Conservation (phyloP, 30 jellyfish, hydroid and myxozoan genomes). For the Turritopsis dohrnii region DNA sequence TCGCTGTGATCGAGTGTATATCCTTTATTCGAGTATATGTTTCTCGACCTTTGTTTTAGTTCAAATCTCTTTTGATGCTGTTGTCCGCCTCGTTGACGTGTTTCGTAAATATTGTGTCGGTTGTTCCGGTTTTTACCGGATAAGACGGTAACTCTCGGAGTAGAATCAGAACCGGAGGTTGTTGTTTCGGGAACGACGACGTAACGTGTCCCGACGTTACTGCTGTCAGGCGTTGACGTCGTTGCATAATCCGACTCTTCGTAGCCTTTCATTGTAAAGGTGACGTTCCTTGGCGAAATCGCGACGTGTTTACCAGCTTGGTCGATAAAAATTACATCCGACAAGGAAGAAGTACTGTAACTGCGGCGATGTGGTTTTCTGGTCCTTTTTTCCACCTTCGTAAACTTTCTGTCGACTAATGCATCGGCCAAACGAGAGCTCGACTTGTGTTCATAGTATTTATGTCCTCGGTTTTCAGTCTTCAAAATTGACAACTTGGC, state of each 20-base stretch:
- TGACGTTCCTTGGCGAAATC: slow-evolving; percentile 1
- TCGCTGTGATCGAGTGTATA: not conserved
- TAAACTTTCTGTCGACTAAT: not conserved
- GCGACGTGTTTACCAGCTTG: slow-evolving; percentile 1
- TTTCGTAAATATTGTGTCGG: not conserved
- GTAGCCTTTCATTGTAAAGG: not conserved
- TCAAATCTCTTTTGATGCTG: not conserved
- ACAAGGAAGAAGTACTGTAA: slow-evolving; percentile 24
- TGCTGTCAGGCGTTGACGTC: not conserved
- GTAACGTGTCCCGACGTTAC: not conserved
- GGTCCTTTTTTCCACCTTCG: not conserved
- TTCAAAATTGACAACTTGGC: slow-evolving; percentile 10
- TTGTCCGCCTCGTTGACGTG: not conserved
- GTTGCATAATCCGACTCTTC: not conserved
- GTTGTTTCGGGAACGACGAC: not conserved
- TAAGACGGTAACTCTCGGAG: not conserved
- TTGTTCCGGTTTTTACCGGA: not conserved
- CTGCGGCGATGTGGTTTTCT: slow-evolving; percentile 11
- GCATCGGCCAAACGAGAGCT: not conserved
- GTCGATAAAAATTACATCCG: not conserved
- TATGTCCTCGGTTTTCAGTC: not conserved
- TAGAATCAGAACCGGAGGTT: not conserved
- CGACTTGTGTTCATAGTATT: not conserved
- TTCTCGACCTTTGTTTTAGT: not conserved
- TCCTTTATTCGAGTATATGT: not conserved